Evolutionary conservation across 1,140 invertebrate genomes (phyloP).

Genomic region (Bombus turneri): DNA sequence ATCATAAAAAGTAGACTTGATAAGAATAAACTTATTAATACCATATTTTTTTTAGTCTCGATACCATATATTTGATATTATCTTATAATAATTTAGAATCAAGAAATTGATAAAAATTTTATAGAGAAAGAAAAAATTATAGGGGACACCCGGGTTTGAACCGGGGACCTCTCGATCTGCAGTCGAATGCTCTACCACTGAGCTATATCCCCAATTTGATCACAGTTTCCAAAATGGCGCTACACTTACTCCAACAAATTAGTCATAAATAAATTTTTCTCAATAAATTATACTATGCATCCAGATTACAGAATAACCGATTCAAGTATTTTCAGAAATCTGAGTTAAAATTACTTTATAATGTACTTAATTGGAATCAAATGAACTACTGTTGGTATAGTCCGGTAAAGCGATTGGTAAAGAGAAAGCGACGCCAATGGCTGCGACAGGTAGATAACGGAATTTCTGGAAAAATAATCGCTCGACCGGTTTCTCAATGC

Average conservation of each 20-base stretch:
- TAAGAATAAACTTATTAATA: neutral
- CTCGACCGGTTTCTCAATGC: slow-evolving; percentile 43
- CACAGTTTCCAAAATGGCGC: neutral
- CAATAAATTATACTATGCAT: neutral
- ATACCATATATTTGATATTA: neutral
- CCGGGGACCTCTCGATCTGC: slow-evolving; percentile 95
- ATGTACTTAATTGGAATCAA: neutral
- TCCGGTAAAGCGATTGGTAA: neutral
- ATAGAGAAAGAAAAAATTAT: slow-evolving; percentile 29
- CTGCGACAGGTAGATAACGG: slow-evolving; percentile 48
- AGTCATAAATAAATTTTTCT: neutral
- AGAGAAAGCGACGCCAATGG: slow-evolving; percentile 13
- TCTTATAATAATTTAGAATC: neutral
- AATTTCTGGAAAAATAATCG: slow-evolving; percentile 54
- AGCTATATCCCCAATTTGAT: slow-evolving; percentile 88
- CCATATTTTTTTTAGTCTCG: neutral
- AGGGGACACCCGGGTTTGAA: slow-evolving; percentile 96
- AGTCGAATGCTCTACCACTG: slow-evolving; percentile 96
- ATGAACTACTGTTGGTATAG: neutral
- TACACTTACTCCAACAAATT: rapidly evolving
- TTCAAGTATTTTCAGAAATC: neutral
- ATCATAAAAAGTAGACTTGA: no score
- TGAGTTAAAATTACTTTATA: no score
- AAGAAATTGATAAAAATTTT: neutral
- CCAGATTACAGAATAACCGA: neutral